These are phyloP conservation scores for Drosophila rellima DNA, from an alignment of 2,888 invertebrate species.

Conservation along the genomic window DNA sequence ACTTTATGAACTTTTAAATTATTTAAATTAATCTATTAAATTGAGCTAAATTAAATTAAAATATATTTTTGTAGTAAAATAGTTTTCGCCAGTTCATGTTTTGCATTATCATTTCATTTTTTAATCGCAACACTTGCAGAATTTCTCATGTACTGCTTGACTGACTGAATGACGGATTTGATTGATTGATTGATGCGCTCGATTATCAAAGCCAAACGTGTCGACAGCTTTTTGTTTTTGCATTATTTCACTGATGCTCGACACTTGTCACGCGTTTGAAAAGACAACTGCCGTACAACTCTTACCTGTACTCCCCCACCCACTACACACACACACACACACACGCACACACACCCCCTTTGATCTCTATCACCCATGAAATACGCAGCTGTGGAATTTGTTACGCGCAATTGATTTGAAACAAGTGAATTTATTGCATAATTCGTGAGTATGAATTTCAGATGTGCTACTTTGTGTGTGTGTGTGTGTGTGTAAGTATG, in stretches of 20 bases:
- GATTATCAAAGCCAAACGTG: constrained; percentile 7
- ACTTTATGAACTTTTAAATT: too few relatives aligned
- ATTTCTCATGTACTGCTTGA: constrained; percentile 1
- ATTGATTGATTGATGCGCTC: constrained; percentile 26
- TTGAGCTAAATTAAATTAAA: neutral
- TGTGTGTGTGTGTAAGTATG: too few relatives aligned
- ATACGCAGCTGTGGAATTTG: constrained; percentile 20
- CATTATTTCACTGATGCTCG: constrained; percentile 50
- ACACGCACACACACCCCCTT: too few relatives aligned
- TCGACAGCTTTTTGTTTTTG: constrained; percentile 26
- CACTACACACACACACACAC: too few relatives aligned
- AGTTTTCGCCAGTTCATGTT: too few relatives aligned
- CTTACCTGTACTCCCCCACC: neutral
- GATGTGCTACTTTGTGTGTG: neutral
- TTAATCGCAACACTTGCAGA: neutral
- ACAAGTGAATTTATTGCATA: constrained; percentile 20
- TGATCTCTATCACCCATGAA: neutral
- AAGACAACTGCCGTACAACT: neutral
- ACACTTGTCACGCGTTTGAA: constrained; percentile 3
- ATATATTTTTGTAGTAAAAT: neutral
- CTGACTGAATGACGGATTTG: constrained; percentile 7
- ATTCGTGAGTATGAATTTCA: neutral
- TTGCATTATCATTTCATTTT: too few relatives aligned
- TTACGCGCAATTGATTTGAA: constrained; percentile 26
- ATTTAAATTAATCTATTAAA: too few relatives aligned